Percentiles rank a stretch among this genome's conserved stretches.
phyloP scores from a whole-genome alignment of 2,888 invertebrate species.

The Anticlea derivata region DNA sequence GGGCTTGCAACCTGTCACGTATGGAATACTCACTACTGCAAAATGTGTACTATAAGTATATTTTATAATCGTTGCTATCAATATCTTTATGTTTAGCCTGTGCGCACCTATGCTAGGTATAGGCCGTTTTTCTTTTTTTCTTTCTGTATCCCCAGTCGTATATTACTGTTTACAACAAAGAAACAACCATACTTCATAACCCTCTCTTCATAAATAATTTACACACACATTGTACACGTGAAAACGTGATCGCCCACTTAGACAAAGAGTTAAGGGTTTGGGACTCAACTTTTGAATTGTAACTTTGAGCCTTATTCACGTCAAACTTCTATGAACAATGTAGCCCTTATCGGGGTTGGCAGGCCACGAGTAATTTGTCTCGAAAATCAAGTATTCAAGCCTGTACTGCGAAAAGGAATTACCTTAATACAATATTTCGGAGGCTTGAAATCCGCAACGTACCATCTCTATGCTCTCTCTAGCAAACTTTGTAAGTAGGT shows the following conservation, averaged over 20 bases:
- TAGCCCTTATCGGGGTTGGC: conserved; percentile 37
- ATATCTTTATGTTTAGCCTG: no score
- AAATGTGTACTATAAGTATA: no score
- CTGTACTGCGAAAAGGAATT: conserved; percentile 10
- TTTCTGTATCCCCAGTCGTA: no score
- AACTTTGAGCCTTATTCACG: conserved; percentile 36
- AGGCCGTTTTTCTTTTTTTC: no score
- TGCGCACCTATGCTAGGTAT: no score
- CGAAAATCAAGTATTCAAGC: conserved; percentile 21
- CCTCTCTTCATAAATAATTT: conserved; percentile 32
- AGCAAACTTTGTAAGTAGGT: no score
- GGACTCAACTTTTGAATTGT: conserved; percentile 31
- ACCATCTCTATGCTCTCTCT: no score
- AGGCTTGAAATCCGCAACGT: no score
- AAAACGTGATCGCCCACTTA: conserved; percentile 38
- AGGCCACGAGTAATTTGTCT: conserved; percentile 40
- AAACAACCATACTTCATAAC: conserved; percentile 16
- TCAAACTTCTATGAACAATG: conserved; percentile 39
- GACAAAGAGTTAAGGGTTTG: conserved; percentile 35
- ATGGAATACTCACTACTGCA: no score
- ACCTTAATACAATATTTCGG: no score
- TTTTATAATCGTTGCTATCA: no score
- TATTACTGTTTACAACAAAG: conserved; percentile 10
- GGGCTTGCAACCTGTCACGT: no score
- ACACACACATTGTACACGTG: conserved; percentile 26